Base-by-base conservation (phyloP, 2,888 invertebrate genomes). In the Calameuta filiformis region DNA sequence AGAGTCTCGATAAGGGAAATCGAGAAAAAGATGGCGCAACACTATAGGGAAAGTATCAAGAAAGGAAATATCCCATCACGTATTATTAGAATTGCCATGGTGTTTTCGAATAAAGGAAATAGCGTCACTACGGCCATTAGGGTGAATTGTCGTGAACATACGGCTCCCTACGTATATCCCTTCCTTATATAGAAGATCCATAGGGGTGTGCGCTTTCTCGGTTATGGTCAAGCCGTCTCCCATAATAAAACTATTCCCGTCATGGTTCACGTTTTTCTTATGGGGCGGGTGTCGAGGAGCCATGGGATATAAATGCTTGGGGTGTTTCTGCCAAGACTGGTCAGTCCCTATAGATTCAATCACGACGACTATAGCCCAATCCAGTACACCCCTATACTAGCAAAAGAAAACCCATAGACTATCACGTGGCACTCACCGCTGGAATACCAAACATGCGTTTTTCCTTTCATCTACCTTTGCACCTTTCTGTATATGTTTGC, bases 241-340 rank as follows among this genome's bases (percentile, higher is more conserved):
- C 86, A 87, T 89, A 89, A 90, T 89, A 89, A 90, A 90, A 89
- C 89, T 90, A 88, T 90, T 86, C 83, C 83, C 81, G 81, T 83
- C 81, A 80, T 80, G 79, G 71, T 56, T n/a, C 31, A 15, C 71
- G 71, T 71, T 34, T 56, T 56, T 56, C 56, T 9, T 56, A 56
- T 56, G 9, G 56, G 40, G 69, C 74, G 73, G 76, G 40, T 75
- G 68, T 69, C 69, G 68, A 76, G 76, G 78, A 68, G 73, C 83
- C 82, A 79, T 78, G 81, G 82, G 85, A 84, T 85, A 88, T 87
- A 88, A 88, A 88, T 86, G 86, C 85, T 81, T 76, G 81, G 86
- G 86, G 84, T 85, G 86, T 87, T 87, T 83, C 85, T 83, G 85
- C 83, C 84, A 85, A 84, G 84, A 81, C 71, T 75, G 79, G 69